A percentile compares a stretch with the other conserved stretches of the same genome.
Evolutionary conservation across 2,113 vertebrate genomes (phyloP).

Genomic region (Holacanthus passer): DNA sequence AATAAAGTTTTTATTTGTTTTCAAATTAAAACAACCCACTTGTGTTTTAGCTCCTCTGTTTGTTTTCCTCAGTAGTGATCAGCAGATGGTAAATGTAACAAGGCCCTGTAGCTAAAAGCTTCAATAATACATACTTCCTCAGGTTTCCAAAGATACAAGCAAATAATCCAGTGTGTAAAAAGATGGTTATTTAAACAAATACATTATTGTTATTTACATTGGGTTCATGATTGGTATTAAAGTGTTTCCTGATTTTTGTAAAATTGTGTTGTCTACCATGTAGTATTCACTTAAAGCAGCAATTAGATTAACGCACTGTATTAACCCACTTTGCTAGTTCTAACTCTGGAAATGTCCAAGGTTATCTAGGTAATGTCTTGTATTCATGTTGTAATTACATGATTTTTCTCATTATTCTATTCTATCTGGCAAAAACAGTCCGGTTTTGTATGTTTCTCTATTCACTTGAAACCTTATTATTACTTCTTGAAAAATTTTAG

Average conservation of each 20-base stretch:
- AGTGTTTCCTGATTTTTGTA: not conserved
- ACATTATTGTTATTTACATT: not conserved
- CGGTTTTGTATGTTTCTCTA: not conserved
- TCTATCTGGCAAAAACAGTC: not conserved
- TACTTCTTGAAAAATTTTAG: not conserved
- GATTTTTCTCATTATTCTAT: not conserved
- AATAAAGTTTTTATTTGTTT: not conserved
- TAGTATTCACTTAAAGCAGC: not conserved
- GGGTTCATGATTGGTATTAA: not conserved
- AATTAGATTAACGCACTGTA: not conserved
- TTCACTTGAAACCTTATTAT: not conserved
- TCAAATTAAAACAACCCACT: not conserved
- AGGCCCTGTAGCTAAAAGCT: not conserved
- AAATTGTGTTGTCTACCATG: not conserved
- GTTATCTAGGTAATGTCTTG: not conserved
- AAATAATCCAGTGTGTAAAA: conserved; percentile 6
- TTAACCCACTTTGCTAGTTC: not conserved
- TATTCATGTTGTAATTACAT: not conserved
- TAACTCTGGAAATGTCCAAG: not conserved
- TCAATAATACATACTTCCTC: conserved; percentile 23
- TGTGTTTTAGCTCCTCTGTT: not conserved
- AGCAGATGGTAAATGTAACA: not conserved
- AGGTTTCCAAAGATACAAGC: conserved; percentile 25
- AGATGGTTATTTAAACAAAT: not conserved
- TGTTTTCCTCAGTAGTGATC: conserved; percentile 1